phyloP scores from a whole-genome alignment of 2,113 vertebrate species.

The Sylvietta virens region DNA sequence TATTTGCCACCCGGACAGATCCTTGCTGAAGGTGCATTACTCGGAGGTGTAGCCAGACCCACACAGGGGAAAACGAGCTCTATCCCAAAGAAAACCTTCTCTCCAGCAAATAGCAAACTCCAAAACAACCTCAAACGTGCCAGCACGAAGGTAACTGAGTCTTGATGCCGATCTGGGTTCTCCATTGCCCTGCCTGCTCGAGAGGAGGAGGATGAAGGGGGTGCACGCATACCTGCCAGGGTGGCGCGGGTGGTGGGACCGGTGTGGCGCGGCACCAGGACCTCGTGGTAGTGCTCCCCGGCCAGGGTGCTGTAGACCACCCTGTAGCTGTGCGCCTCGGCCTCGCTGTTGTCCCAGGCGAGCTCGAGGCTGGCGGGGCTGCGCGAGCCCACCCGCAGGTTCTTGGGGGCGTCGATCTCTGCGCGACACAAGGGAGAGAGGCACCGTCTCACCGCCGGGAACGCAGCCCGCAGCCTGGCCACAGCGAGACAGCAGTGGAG shows the following conservation, averaged over 20 bases:
- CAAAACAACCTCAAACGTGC: not conserved
- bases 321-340: slow-evolving; percentile 85
- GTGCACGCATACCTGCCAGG: slow-evolving; percentile 76
- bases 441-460: not conserved
- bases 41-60: not conserved
- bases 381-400: slow-evolving; percentile 83
- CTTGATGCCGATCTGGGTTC: not conserved
- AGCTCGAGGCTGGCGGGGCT: slow-evolving; percentile 84
- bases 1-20: not conserved
- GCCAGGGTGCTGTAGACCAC: slow-evolving; percentile 96
- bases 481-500: accelerated
- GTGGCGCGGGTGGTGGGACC: slow-evolving; percentile 84
- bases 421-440: slow-evolving; percentile 74
- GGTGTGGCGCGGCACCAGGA: slow-evolving; percentile 77
- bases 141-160: not conserved
- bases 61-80: not conserved
- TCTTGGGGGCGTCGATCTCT: slow-evolving; percentile 98
- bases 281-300: slow-evolving; percentile 91
- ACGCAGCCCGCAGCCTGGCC: accelerated
- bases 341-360: slow-evolving; percentile 97
- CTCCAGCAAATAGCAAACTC: not conserved
- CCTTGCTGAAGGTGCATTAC: not conserved
- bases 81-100: not conserved
- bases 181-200: not conserved
- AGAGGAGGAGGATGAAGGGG: not conserved